Conservation (phyloP, 2,113 vertebrate species). For the Melanocharis versteri region DNA sequence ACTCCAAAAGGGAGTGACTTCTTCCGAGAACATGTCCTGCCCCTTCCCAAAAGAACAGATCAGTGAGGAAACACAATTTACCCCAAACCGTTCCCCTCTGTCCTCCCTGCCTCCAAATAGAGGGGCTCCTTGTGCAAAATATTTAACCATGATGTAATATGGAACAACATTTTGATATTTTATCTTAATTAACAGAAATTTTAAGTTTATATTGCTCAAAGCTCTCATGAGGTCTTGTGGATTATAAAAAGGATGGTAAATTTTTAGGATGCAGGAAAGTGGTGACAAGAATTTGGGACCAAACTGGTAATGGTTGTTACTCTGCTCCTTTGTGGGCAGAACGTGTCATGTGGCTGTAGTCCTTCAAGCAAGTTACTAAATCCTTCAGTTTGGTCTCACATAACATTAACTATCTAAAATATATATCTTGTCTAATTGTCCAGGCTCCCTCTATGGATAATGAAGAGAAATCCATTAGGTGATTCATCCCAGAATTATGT, state of each 20-base stretch:
- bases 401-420: not conserved
- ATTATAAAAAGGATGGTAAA: not conserved
- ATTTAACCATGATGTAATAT: not conserved
- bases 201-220: not conserved
- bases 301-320: not conserved
- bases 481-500: not conserved
- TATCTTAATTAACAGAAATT: not conserved
- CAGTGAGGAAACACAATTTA: not conserved
- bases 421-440: not conserved
- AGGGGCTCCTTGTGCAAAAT: not conserved
- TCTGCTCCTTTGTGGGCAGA: not conserved
- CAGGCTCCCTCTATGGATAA: constrained; percentile 1
- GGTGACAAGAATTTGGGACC: not conserved
- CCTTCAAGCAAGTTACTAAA: not conserved
- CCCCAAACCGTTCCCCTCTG: not conserved
- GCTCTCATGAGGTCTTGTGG: not conserved
- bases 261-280: not conserved
- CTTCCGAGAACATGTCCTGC: not conserved
- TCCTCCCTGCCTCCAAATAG: accelerated
- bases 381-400: not conserved
- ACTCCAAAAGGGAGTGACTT: not conserved
- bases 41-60: not conserved
- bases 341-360: not conserved
- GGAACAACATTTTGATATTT: too few relatives aligned
- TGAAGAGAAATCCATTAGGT: not conserved